These are phyloP conservation scores for Mythimna albipuncta DNA, from an alignment of 2,888 invertebrate species.

Conservation along the genomic window DNA sequence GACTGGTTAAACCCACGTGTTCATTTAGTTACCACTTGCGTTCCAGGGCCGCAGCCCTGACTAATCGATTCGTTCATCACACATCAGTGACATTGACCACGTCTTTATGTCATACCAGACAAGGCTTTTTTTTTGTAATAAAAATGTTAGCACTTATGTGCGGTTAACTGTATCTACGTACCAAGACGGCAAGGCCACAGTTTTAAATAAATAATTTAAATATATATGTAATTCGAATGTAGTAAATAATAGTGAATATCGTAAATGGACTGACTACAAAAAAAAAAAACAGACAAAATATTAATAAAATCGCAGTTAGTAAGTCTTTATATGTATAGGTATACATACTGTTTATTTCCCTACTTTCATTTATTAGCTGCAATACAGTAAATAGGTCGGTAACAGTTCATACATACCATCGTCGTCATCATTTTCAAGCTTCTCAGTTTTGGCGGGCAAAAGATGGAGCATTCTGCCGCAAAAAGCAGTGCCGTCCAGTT, in stretches of 20 bases:
- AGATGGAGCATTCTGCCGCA: slow-evolving; percentile 98
- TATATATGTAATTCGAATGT: not conserved
- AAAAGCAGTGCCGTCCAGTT: slow-evolving; percentile 97
- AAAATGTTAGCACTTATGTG: not conserved
- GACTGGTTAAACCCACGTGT: no score
- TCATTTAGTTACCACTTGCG: no score
- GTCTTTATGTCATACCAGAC: not conserved
- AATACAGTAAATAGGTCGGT: not conserved
- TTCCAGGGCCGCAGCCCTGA: no score
- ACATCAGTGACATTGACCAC: not conserved
- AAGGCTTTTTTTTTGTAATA: not conserved
- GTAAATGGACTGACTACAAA: slow-evolving; percentile 1
- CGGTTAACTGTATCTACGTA: not conserved
- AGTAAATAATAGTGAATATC: slow-evolving; percentile 5
- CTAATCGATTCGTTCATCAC: not conserved
- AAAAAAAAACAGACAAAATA: slow-evolving; percentile 7
- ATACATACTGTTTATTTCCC: not conserved
- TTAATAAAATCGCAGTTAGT: slow-evolving; percentile 11
- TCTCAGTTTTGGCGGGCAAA: slow-evolving; percentile 95
- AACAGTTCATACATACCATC: slow-evolving; percentile 74
- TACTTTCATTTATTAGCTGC: not conserved
- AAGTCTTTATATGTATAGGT: not conserved
- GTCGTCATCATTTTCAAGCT: slow-evolving; percentile 84
- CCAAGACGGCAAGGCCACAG: not conserved
- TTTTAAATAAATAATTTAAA: not conserved